Evolutionary conservation across 1,140 invertebrate species (phyloP).

Genomic region (Delia radicum): DNA sequence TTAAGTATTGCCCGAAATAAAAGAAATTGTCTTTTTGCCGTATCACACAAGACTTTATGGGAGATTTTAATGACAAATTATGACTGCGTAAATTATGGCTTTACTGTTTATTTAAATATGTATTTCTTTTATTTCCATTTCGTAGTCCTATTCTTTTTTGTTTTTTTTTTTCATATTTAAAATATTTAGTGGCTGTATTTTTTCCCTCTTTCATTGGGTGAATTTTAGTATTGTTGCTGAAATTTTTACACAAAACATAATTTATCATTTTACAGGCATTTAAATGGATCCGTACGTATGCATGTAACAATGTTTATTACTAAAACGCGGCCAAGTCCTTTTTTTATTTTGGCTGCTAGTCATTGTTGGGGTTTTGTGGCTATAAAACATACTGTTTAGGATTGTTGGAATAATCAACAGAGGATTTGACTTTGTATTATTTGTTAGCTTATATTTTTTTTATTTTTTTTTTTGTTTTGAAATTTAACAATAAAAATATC

Average conservation of each 20-base stretch:
- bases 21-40: slow-evolving; percentile 12
- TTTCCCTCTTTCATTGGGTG: background rate
- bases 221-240: background rate
- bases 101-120: slow-evolving; percentile 37
- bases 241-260: background rate
- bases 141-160: background rate
- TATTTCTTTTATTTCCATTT: background rate
- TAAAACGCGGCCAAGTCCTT: background rate
- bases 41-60: slow-evolving; percentile 31
- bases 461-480: background rate
- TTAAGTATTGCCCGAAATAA: slow-evolving; percentile 17
- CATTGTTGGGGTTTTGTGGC: no score
- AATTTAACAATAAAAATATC: slow-evolving; percentile 20
- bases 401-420: background rate
- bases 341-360: no score
- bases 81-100: slow-evolving; percentile 52
- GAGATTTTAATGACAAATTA: slow-evolving; percentile 56
- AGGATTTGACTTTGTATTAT: background rate
- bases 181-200: background rate
- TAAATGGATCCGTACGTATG: background rate
- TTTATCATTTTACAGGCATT: slow-evolving; percentile 18
- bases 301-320: slow-evolving; percentile 6
- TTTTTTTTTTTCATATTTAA: background rate
- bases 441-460: background rate
- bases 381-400: background rate